Conservation (phyloP, 2,113 vertebrate species). For the Channa argus region DNA sequence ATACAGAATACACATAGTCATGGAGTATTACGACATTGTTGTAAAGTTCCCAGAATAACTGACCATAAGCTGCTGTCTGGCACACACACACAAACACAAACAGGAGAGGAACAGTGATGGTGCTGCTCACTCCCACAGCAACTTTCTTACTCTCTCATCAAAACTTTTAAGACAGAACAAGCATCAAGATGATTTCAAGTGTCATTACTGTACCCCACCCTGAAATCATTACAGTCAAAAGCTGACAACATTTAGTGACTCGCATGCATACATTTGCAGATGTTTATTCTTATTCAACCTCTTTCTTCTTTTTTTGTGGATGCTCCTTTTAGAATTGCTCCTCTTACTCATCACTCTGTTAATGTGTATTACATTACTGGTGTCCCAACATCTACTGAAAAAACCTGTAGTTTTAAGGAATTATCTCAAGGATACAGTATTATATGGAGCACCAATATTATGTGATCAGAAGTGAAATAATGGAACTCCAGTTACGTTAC, state of each 20-base stretch:
- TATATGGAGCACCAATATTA: conserved; percentile 29
- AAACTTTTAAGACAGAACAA: background rate
- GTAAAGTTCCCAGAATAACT: conserved; percentile 16
- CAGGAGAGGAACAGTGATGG: conserved; percentile 27
- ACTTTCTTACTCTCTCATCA: conserved; percentile 53
- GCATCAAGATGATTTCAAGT: background rate
- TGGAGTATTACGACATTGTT: conserved; percentile 3
- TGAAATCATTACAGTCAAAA: conserved; percentile 15
- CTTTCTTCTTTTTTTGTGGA: background rate
- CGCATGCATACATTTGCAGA: background rate
- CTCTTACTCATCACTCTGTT: conserved; percentile 6
- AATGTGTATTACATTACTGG: conserved; percentile 7
- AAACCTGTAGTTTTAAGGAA: background rate
- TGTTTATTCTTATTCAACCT: background rate
- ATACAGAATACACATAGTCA: no score
- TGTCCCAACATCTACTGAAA: conserved; percentile 39
- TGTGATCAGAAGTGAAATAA: conserved; percentile 64
- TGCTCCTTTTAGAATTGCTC: conserved; percentile 12
- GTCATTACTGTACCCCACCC: conserved; percentile 30
- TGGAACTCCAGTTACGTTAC: conserved; percentile 48
- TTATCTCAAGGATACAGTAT: conserved; percentile 16
- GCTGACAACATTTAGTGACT: background rate
- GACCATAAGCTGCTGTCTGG: conserved; percentile 43
- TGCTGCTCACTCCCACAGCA: conserved; percentile 41
- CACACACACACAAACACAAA: conserved; percentile 10